Evolutionary conservation across 2,888 invertebrate species (phyloP).

Genomic region (Phortica magna): DNA sequence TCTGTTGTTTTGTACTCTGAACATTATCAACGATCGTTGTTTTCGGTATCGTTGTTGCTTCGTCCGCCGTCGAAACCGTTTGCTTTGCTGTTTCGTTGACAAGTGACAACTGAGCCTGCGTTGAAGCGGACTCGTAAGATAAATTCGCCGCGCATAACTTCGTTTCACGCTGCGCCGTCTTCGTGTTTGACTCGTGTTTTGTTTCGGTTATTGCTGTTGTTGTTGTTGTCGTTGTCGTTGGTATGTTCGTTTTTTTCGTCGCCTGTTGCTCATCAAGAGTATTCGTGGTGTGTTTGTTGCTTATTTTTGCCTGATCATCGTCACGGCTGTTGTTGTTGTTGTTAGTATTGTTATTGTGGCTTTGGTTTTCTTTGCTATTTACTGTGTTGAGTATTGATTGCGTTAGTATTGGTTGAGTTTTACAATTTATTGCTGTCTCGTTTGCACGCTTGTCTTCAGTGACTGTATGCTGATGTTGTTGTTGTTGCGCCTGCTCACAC

Average conservation of each 20-base stretch:
- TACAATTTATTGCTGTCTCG: constrained; percentile 1
- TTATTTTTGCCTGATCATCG: background rate
- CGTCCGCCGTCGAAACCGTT: constrained; percentile 58
- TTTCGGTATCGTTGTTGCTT: constrained; percentile 40
- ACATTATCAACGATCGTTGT: constrained; percentile 26
- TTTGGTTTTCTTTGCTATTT: constrained; percentile 27
- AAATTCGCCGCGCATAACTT: constrained; percentile 55
- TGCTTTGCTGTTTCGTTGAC: constrained; percentile 75
- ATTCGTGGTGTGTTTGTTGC: background rate
- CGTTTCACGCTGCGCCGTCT: constrained; percentile 53
- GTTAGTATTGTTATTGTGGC: background rate
- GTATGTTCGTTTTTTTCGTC: background rate
- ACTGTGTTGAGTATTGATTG: constrained; percentile 7
- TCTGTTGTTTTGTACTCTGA: constrained; percentile 41
- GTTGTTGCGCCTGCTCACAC: constrained; percentile 20
- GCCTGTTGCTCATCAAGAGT: background rate
- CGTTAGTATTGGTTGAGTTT: constrained; percentile 30
- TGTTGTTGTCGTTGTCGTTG: background rate
- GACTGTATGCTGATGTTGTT: background rate
- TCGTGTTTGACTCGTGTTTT: constrained; percentile 12
- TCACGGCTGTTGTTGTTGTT: background rate
- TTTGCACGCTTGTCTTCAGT: background rate
- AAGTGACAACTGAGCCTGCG: constrained; percentile 70
- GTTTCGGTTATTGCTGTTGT: constrained; percentile 6
- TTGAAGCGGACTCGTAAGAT: constrained; percentile 62